Evolutionary conservation across 2,888 invertebrate species (phyloP).

Genomic region (Xylocampa areola): DNA sequence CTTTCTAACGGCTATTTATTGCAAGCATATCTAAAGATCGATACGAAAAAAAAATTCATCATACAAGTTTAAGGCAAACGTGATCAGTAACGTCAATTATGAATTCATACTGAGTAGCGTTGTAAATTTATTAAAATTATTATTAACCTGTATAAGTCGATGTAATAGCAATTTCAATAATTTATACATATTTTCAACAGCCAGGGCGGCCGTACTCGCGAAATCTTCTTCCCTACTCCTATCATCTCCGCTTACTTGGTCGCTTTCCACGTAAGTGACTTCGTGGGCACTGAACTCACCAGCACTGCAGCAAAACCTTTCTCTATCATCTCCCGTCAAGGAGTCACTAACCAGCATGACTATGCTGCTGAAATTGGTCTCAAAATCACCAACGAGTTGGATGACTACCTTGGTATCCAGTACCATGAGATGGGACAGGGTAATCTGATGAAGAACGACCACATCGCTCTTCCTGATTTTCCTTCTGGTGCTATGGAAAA

Average conservation of each 20-base stretch:
- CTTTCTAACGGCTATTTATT: too few species aligned
- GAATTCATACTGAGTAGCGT: too few species aligned
- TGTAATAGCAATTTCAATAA: background rate
- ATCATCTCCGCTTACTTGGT: constrained; percentile 95
- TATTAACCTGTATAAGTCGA: too few species aligned
- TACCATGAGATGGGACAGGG: constrained; percentile 89
- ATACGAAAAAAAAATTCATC: too few species aligned
- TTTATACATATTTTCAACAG: constrained; percentile 51
- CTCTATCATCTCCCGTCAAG: constrained; percentile 81
- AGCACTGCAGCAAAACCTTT: constrained; percentile 72
- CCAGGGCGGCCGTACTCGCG: constrained; percentile 67
- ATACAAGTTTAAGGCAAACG: too few species aligned
- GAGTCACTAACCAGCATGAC: constrained; percentile 74
- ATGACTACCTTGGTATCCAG: constrained; percentile 88
- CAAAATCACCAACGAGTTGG: constrained; percentile 85
- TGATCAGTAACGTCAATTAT: too few species aligned
- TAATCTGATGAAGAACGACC: constrained; percentile 89
- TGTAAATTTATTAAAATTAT: too few species aligned
- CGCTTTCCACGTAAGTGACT: constrained; percentile 95
- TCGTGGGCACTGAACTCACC: constrained; percentile 78
- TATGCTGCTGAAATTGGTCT: constrained; percentile 86
- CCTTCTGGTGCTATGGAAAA: constrained; percentile 96
- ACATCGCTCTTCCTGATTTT: constrained; percentile 94
- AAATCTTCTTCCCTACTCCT: constrained; percentile 90
- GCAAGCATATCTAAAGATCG: too few species aligned